phyloP scores from a whole-genome alignment of 2,113 vertebrate genomes.

The Solea senegalensis region DNA sequence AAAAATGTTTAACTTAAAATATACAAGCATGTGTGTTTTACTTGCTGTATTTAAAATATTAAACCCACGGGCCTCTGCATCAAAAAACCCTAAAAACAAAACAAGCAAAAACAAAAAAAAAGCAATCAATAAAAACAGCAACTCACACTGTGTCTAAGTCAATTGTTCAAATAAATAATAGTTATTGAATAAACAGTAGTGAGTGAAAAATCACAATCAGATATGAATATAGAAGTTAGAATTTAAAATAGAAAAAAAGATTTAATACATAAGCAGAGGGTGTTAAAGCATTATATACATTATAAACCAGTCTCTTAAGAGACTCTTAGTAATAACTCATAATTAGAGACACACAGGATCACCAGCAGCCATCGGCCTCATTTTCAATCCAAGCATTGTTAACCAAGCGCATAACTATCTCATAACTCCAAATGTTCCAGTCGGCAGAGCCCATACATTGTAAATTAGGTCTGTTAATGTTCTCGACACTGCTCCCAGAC shows the following conservation, averaged over 20 bases:
- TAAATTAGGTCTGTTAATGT: constrained; percentile 78
- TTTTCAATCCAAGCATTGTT: constrained; percentile 68
- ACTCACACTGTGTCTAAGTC: too few species aligned
- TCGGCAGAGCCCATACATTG: constrained; percentile 74
- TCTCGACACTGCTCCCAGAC: constrained; percentile 56
- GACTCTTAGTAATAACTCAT: constrained; percentile 65
- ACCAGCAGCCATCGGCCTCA: constrained; percentile 52
- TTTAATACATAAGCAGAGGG: too few species aligned
- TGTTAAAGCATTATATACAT: not conserved
- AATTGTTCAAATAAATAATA: not conserved
- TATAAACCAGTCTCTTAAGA: not conserved
- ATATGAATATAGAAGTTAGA: not conserved
- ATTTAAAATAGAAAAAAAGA: too few species aligned
- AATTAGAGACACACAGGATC: constrained; percentile 59
- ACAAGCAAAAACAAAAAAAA: not conserved
- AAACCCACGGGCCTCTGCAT: not conserved
- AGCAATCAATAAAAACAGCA: not conserved
- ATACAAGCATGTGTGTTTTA: not conserved
- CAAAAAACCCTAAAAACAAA: not conserved
- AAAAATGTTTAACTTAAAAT: constrained; percentile 2
- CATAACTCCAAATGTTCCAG: constrained; percentile 76
- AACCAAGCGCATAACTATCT: constrained; percentile 77
- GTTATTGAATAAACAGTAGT: not conserved
- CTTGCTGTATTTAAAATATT: not conserved
- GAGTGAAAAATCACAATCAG: not conserved